Evolutionary conservation across 2,888 invertebrate genomes (phyloP).

Genomic region (Eudemis profundana): DNA sequence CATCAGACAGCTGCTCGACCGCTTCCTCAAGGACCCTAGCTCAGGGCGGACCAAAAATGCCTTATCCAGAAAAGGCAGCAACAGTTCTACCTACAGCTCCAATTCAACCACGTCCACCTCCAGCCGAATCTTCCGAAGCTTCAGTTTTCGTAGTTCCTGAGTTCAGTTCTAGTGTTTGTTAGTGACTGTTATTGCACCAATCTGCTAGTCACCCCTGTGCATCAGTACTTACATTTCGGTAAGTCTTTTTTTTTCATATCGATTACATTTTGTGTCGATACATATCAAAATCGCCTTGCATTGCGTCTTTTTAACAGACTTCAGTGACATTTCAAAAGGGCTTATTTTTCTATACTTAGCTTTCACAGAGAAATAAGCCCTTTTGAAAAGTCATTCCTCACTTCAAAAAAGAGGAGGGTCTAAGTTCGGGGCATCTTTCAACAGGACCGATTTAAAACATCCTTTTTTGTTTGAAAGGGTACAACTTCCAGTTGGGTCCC

Average conservation of each 20-base stretch:
- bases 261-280: too few species aligned
- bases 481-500: too few species aligned
- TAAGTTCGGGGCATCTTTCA: too few species aligned
- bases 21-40: slow-evolving; percentile 79
- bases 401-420: too few species aligned
- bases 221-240: slow-evolving; percentile 54
- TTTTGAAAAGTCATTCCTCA: too few species aligned
- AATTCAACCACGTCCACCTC: slow-evolving; percentile 54
- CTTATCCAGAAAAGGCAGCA: slow-evolving; percentile 64
- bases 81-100: slow-evolving; percentile 60
- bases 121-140: slow-evolving; percentile 51
- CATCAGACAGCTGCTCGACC: slow-evolving; percentile 87
- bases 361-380: too few species aligned
- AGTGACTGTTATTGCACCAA: slow-evolving; percentile 50
- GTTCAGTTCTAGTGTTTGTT: slow-evolving; percentile 38
- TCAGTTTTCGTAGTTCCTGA: slow-evolving; percentile 54
- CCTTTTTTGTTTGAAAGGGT: too few species aligned
- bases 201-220: slow-evolving; percentile 55
- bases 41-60: slow-evolving; percentile 58
- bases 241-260: slow-evolving; percentile 46
- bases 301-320: too few species aligned
- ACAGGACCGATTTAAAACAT: too few species aligned
- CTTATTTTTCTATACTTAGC: too few species aligned
- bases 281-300: too few species aligned
- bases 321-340: too few species aligned